Conservation (phyloP, 2,888 invertebrate genomes). For the Sialis lutaria region DNA sequence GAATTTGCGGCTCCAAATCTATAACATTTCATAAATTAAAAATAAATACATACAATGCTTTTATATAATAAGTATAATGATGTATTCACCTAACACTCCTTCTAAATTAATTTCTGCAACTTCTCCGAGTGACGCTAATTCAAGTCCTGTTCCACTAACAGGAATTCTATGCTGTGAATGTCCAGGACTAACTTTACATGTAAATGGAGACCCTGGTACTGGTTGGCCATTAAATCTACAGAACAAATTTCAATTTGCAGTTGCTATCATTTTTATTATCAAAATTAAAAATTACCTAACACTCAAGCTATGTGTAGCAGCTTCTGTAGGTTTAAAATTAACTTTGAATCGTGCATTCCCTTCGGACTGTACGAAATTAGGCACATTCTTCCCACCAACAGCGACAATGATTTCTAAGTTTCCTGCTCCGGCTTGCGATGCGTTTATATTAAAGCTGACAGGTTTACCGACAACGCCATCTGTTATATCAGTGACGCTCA, state of each 20-base stretch:
- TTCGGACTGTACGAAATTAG: slow-evolving; percentile 94
- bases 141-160: slow-evolving; percentile 47
- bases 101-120: slow-evolving; percentile 40
- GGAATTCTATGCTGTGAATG: slow-evolving; percentile 41
- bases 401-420: slow-evolving; percentile 96
- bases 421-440: slow-evolving; percentile 72
- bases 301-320: slow-evolving; percentile 78
- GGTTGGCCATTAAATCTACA: slow-evolving; percentile 52
- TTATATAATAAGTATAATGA: neutral
- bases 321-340: slow-evolving; percentile 91
- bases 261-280: no score
- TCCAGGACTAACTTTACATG: slow-evolving; percentile 57
- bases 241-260: neutral
- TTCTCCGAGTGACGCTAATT: slow-evolving; percentile 48
- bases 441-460: slow-evolving; percentile 83
- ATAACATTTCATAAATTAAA: slow-evolving; percentile 2
- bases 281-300: slow-evolving; percentile 37
- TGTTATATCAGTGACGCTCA: slow-evolving; percentile 87
- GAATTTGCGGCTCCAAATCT: slow-evolving; percentile 49
- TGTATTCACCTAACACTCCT: slow-evolving; percentile 26
- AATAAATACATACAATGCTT: neutral
- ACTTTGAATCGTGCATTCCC: slow-evolving; percentile 89
- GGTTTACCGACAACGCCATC: slow-evolving; percentile 83
- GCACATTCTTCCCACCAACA: slow-evolving; percentile 90
- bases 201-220: slow-evolving; percentile 85